Base-by-base conservation (phyloP, 2,888 invertebrate species). In the Dorcus parallelipipedus region DNA sequence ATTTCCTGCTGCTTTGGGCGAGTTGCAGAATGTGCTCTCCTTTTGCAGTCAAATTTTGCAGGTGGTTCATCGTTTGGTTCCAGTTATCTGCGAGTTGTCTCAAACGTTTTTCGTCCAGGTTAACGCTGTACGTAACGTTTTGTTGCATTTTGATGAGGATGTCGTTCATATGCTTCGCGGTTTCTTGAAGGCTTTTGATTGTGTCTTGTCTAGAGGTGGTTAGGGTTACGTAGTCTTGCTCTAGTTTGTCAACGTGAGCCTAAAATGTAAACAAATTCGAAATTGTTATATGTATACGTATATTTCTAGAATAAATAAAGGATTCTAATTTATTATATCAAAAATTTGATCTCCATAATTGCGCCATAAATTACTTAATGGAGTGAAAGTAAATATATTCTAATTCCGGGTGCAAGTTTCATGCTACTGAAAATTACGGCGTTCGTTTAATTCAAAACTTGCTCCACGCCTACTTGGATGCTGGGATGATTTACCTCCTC, bases 1-100 rank as follows among this genome's bases (percentile, higher is more conserved):
- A 81, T 71, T 83, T 84, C 40, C 81, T 74, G 62, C 85, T 85
- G n/a, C 81, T 75, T 23, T 78, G 77, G 23, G 80, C 79, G 62
- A 85, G 67, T 23, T 80, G 79, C 48, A 83, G 67, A 50, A 85
- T 80, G 66, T 79, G 80, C 58, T 82, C 80, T 3, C 82, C 83
- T 69, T 82, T 84, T 55, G 75, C 73, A 38, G 72, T 67, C 1
- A 81, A 76, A 3, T 67, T 67, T 62, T 78, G 72, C 2, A 85
- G 67, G 76, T 80, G 76, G 60, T 78, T 77, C 1, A 81, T 63
- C 9, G 78, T 63, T n/a, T 73, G 71, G 60, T 81, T 79, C 1
- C 83, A 78, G 14, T 64, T 67, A 58, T 71, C 75, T 3, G 72
- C 71, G 8, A 79, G 58, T 39, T 66, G 8, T 10, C 60, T 54